A percentile compares a stretch with the other conserved stretches of the same genome.
Evolutionary conservation across 2,797 vertebrate species (phyloP).

Genomic region (Australoheros facetus): DNA sequence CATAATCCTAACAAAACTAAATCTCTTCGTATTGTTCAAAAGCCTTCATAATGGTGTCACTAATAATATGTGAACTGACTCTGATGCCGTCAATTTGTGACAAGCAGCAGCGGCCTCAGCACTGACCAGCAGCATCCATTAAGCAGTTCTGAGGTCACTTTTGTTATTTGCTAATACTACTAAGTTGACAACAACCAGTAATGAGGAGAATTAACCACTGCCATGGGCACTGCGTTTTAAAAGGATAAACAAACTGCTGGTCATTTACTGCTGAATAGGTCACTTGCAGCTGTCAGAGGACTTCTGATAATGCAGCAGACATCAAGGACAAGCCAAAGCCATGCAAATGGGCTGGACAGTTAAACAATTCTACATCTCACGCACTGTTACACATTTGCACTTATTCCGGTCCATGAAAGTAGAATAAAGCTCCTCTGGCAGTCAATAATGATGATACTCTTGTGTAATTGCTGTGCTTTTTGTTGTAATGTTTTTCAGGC

Average conservation of each 20-base stretch:
- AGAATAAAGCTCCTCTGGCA: slow-evolving; percentile 12
- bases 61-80: neutral
- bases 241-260: slow-evolving; percentile 26
- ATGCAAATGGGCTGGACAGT: neutral
- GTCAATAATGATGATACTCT: slow-evolving; percentile 9
- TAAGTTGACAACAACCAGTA: slow-evolving; percentile 41
- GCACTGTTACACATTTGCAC: slow-evolving; percentile 14
- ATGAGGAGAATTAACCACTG: slow-evolving; percentile 36
- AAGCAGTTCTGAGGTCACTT: slow-evolving; percentile 27
- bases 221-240: slow-evolving; percentile 4
- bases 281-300: neutral
- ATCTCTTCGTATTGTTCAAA: slow-evolving; percentile 6
- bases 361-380: neutral
- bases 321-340: slow-evolving; percentile 7
- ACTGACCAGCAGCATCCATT: slow-evolving; percentile 10
- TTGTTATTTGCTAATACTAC: slow-evolving; percentile 42
- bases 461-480: slow-evolving; percentile 8
- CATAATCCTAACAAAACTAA: slow-evolving; percentile 2
- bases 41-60: slow-evolving; percentile 1
- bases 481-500: slow-evolving; percentile 2
- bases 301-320: neutral
- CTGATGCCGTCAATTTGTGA: neutral
- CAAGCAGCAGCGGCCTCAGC: neutral
- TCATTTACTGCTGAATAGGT: slow-evolving; percentile 9
- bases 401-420: neutral